Evolutionary conservation across 2,797 vertebrate species (phyloP), one percentile per base, ranked within the genome.

Genomic region (Malurus leucopterus): DNA sequence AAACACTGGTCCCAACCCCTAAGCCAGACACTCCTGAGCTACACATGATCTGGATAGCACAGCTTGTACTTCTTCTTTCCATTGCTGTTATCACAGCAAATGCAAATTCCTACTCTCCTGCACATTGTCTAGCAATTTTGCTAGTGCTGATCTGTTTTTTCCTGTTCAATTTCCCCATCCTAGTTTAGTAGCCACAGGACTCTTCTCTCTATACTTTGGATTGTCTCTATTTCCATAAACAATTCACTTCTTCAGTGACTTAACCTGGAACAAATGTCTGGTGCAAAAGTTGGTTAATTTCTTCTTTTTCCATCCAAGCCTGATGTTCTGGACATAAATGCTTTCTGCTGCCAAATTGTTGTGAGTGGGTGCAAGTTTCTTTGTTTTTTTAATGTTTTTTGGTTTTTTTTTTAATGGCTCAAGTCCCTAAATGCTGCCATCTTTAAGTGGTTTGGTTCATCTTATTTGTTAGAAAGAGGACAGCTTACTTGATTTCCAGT

Each of bases 121-220:
- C 18, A 8, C 0, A 0, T 85, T 77, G 24, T 72, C 7, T 43
- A 47, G 30, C 29, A 79, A 6, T 14, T 53, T 20, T 0, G 2
- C 36, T 82, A 38, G 44, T 50, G 61, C 44, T 90, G 58, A 84
- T 58, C 43, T 71, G 14, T 34, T 47, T 80, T 63, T 64, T 84
- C 63, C 71, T 24, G 26, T 23, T 40, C 46, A 16, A 12, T 54
- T 78, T 93, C 30, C 51, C 17, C 27, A 47, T 62, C 19, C 41
- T 54, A 75, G n/a, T 38, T 57, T 47, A 65, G 78, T 38, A 68
- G 57, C 44, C 12, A 11, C 21, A 63, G 54, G 46, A 32, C 41
- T 17, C 21, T 44, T 73, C 27, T 47, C 10, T 47, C 18, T 55
- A 38, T 78, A 11, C 15, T 32, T 82, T 2, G 2, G 18, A 29